Percentiles rank a stretch among this genome's conserved stretches.
phyloP scores from a whole-genome alignment of 2,113 vertebrate species.

The Macrotis lagotis region DNA sequence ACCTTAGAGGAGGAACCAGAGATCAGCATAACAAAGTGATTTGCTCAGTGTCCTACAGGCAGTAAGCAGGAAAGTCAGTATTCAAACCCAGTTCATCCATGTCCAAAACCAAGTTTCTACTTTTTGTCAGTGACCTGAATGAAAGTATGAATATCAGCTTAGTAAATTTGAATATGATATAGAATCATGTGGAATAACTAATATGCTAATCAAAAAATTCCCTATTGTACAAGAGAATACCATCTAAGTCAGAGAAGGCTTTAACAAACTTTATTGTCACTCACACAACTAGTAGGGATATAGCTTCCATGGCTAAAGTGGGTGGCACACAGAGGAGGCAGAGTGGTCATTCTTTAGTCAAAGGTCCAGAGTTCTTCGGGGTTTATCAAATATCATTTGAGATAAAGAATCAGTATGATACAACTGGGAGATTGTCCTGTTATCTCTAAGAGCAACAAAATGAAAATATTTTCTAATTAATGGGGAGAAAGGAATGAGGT shows the following conservation, averaged over 20 bases:
- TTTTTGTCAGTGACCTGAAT: not conserved
- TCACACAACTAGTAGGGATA: not conserved
- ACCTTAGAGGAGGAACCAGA: not conserved
- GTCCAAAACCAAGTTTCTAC: not conserved
- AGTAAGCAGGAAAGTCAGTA: not conserved
- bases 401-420: not conserved
- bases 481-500: not conserved
- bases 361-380: not conserved
- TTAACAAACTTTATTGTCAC: not conserved
- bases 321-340: no score
- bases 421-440: not conserved
- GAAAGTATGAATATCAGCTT: not conserved
- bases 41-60: not conserved
- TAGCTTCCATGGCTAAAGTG: not conserved
- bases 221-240: not conserved
- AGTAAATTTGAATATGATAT: not conserved
- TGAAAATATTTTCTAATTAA: not conserved
- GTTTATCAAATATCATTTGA: not conserved
- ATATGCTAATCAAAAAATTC: not conserved
- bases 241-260: not conserved
- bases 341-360: not conserved
- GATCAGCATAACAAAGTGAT: not conserved
- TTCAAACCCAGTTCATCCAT: not conserved
- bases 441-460: not conserved
- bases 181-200: not conserved